These are phyloP conservation scores for Amphipyra berbera DNA, from an alignment of 2,888 invertebrate species.

Conservation along the genomic window DNA sequence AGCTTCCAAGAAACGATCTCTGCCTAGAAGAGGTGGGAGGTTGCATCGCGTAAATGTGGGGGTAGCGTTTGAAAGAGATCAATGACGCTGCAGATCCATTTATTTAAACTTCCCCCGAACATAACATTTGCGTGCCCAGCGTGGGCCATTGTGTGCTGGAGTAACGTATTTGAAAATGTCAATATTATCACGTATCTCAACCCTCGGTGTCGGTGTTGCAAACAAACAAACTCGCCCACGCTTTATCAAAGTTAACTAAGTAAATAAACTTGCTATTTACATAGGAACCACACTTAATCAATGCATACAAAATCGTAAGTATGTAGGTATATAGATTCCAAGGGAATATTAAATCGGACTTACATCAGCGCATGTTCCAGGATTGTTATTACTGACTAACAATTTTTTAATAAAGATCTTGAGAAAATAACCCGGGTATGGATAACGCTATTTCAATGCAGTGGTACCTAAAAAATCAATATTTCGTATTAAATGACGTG, in stretches of 20 bases:
- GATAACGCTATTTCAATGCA: slow-evolving; percentile 12
- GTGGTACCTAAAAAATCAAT: slow-evolving; percentile 33
- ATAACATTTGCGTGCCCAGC: no score
- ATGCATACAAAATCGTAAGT: slow-evolving; percentile 20
- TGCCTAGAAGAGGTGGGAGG: no score
- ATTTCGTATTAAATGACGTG: slow-evolving; percentile 8
- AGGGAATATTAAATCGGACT: no score
- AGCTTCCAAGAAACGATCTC: no score
- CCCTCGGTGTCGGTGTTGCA: not conserved
- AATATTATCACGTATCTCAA: slow-evolving; percentile 33
- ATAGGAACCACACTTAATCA: slow-evolving; percentile 17
- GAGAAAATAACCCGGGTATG: no score
- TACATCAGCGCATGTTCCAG: no score
- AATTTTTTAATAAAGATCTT: no score
- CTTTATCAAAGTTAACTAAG: slow-evolving; percentile 18
- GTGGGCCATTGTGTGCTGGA: not conserved
- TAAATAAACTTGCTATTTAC: slow-evolving; percentile 46
- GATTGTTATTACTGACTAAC: no score
- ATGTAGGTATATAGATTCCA: not conserved
- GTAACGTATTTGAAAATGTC: slow-evolving; percentile 16
- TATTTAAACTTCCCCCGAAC: no score
- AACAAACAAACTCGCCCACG: slow-evolving; percentile 28
- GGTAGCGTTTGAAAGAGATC: no score
- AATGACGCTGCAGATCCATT: no score
- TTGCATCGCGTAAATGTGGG: no score